phyloP scores from a whole-genome alignment of 2,113 vertebrate genomes.

The Entelurus aequoreus region DNA sequence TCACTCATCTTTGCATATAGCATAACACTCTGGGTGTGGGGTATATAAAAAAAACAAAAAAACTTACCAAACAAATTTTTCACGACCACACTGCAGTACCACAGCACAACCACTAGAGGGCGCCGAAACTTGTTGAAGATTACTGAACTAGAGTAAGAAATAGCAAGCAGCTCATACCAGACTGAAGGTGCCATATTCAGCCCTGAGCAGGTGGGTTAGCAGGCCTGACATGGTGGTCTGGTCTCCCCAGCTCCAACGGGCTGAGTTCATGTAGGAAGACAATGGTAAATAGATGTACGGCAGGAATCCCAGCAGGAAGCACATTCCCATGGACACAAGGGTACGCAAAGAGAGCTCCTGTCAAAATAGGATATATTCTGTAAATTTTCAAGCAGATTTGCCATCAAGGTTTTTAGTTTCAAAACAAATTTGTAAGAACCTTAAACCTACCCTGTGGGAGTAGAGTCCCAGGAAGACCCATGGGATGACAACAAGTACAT shows the following conservation, averaged over 20 bases:
- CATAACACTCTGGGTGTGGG: too few relatives aligned
- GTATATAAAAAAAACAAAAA: too few relatives aligned
- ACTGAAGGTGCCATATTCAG: conserved; percentile 97
- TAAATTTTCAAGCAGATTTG: background rate
- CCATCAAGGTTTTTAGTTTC: background rate
- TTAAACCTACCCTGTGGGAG: conserved; percentile 67
- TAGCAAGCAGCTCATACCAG: conserved; percentile 71
- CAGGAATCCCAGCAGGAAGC: conserved; percentile 83
- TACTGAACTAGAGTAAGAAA: background rate
- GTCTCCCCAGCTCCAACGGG: conserved; percentile 98
- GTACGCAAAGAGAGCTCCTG: conserved; percentile 80
- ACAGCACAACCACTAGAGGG: too few relatives aligned
- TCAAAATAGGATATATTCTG: background rate
- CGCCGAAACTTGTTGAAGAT: too few relatives aligned
- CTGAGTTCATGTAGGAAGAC: conserved; percentile 82
- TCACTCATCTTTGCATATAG: too few relatives aligned
- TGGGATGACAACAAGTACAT: conserved; percentile 77
- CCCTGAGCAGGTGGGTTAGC: conserved; percentile 88
- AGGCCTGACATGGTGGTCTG: conserved; percentile 88
- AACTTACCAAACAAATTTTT: too few relatives aligned
- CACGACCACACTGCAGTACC: too few relatives aligned
- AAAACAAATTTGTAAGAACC: background rate
- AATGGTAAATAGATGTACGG: conserved; percentile 90
- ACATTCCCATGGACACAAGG: conserved; percentile 73
- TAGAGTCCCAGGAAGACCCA: conserved; percentile 82